Conservation (phyloP, 2,888 invertebrate genomes). For the Rugalucina vietnamica region DNA sequence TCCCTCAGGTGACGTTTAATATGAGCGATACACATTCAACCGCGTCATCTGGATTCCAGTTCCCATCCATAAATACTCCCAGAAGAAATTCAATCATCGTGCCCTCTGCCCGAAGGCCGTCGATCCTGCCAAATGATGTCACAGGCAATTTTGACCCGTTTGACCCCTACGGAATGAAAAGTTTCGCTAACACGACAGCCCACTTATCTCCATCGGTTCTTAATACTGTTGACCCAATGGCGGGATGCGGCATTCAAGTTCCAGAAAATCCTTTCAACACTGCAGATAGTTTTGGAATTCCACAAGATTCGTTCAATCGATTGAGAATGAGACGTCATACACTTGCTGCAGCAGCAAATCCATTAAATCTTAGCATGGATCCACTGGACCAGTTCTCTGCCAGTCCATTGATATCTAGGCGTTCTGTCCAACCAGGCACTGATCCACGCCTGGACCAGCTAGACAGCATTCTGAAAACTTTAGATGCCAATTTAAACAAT, state of each 20-base stretch:
- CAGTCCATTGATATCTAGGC: too few relatives aligned
- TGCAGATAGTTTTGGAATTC: neutral
- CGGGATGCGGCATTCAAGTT: neutral
- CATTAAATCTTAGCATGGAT: neutral
- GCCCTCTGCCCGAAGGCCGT: neutral
- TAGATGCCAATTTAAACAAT: constrained; percentile 48
- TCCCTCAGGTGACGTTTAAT: constrained; percentile 39
- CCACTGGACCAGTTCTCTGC: too few relatives aligned
- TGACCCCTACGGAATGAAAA: neutral
- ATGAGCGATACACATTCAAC: neutral
- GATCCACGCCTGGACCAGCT: constrained; percentile 44
- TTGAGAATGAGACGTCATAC: constrained; percentile 49
- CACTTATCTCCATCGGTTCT: neutral
- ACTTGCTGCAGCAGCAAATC: constrained; percentile 28
- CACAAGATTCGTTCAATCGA: neutral
- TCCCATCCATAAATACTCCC: too few relatives aligned
- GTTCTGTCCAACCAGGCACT: too few relatives aligned
- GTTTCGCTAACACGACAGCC: neutral
- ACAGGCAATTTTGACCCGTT: neutral
- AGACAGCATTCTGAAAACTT: constrained; percentile 30
- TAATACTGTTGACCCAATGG: neutral
- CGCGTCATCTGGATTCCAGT: too few relatives aligned
- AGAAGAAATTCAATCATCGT: neutral
- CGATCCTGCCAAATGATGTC: neutral
- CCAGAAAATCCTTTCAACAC: constrained; percentile 2